These are phyloP conservation scores for Pachyrhynchus sulphureomaculatus DNA, from an alignment of 1,140 invertebrate species.

Conservation along the genomic window DNA sequence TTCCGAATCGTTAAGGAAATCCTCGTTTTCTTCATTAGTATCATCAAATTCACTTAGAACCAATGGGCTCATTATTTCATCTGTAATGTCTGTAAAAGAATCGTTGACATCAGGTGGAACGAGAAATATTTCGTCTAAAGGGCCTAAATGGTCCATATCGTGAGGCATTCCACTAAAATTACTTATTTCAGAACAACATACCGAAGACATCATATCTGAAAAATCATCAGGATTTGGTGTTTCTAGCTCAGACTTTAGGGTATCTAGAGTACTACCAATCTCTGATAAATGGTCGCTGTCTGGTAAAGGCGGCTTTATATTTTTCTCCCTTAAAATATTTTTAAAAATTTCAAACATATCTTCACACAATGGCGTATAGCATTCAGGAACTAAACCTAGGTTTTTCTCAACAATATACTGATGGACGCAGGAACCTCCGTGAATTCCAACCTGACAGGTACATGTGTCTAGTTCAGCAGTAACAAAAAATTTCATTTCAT, in stretches of 20 bases:
- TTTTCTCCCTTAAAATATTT: slow-evolving; percentile 1
- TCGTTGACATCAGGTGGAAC: background rate
- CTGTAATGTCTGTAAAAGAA: background rate
- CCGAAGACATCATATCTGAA: no score
- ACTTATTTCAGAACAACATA: background rate
- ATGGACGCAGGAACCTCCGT: slow-evolving; percentile 11
- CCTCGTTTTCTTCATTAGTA: background rate
- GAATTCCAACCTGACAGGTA: slow-evolving; percentile 12
- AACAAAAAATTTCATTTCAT: slow-evolving; percentile 8
- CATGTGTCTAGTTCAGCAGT: slow-evolving; percentile 19
- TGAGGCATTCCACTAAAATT: background rate
- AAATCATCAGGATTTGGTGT: background rate
- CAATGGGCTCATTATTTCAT: background rate
- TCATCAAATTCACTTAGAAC: background rate
- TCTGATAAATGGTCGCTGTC: background rate
- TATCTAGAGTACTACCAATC: background rate
- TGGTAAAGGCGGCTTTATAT: background rate
- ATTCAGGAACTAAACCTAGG: slow-evolving; percentile 11
- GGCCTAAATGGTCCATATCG: slow-evolving; percentile 1
- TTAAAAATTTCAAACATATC: slow-evolving; percentile 3
- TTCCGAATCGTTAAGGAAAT: background rate
- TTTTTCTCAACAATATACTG: slow-evolving; percentile 19
- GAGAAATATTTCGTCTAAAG: background rate
- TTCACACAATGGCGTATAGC: slow-evolving; percentile 5
- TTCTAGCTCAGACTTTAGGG: background rate